phyloP scores from a whole-genome alignment of 2,888 invertebrate genomes.

The Ennomos erosarius region DNA sequence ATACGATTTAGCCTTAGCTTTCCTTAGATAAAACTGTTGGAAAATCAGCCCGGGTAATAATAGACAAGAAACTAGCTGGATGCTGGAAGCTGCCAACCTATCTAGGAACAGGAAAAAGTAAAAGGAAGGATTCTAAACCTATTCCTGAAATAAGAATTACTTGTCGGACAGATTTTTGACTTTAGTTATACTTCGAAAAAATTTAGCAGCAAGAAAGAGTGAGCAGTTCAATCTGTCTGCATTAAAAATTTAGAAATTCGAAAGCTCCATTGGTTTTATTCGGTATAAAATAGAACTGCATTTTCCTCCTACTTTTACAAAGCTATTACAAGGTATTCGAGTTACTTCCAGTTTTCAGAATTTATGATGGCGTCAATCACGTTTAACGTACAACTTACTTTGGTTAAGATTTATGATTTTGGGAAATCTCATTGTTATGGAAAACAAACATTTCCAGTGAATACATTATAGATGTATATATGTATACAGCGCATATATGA shows the following conservation, averaged over 20 bases:
- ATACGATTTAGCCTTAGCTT: too few relatives aligned
- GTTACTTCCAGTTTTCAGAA: constrained; percentile 17
- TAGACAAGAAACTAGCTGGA: too few relatives aligned
- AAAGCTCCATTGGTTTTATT: too few relatives aligned
- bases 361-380: constrained; percentile 26
- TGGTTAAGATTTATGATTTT: constrained; percentile 24
- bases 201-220: not conserved
- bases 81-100: too few relatives aligned
- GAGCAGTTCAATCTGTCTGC: not conserved
- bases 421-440: constrained; percentile 26
- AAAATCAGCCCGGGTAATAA: too few relatives aligned
- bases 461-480: constrained; percentile 20
- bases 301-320: constrained; percentile 27
- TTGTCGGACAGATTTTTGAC: too few relatives aligned
- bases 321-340: constrained; percentile 17
- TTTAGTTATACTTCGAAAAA: too few relatives aligned
- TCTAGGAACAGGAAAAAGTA: too few relatives aligned
- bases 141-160: too few relatives aligned
- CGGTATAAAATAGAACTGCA: not conserved
- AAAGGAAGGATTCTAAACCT: too few relatives aligned
- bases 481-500: constrained; percentile 26
- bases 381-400: constrained; percentile 17
- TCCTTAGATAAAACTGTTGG: too few relatives aligned
- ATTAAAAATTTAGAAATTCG: not conserved
- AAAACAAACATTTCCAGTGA: constrained; percentile 36